Evolutionary conservation across 2,113 vertebrate genomes (phyloP), one percentile per base, ranked within the genome.

Genomic region (Tonatia bakeri): DNA sequence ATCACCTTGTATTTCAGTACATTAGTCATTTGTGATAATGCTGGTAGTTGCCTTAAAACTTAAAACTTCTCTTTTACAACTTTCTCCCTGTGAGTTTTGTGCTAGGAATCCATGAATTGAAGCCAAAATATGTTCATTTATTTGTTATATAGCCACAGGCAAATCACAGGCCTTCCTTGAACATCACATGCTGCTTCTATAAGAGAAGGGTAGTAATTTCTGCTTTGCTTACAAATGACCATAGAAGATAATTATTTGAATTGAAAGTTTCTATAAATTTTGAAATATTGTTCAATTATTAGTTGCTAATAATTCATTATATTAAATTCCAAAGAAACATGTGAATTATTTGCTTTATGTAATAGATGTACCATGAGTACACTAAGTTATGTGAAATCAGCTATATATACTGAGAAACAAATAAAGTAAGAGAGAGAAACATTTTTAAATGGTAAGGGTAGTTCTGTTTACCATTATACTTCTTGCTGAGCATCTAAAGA

Each of bases 61-160:
- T 70, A 72, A 85, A 82, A 40, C 7, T 92, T 45, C 50, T 77
- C 22, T 75, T 95, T 73, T 81, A 64, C 20, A 0, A 87, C 11
- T 87, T 94, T 38, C 38, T 93, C 31, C 82, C 73, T 76, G 22
- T 84, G 17, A 22, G 43, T 81, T 94, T 93, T 96, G n/a, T 91
- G 81, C 31, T 93, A 80, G 88, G 33, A 94, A 80, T 79, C 22
- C 24, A 64, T 93, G 65, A 59, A 56, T 65, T 88, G 5, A 88
- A 85, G 67, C 87, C 77, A 87, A 31, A 45, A 93, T 28, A 52
- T 87, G 54, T 36, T 90, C 15, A 64, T 36, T 84, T 94, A 54
- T 14, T 76, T 94, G 36, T n/a, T 93, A 6, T 85, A 31, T 87
- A 73, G 33, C 33, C 67, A 36, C 45, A 87, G 28, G 26, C 50